phyloP scores from a whole-genome alignment of 2,113 vertebrate species.

The Sorex araneus region DNA sequence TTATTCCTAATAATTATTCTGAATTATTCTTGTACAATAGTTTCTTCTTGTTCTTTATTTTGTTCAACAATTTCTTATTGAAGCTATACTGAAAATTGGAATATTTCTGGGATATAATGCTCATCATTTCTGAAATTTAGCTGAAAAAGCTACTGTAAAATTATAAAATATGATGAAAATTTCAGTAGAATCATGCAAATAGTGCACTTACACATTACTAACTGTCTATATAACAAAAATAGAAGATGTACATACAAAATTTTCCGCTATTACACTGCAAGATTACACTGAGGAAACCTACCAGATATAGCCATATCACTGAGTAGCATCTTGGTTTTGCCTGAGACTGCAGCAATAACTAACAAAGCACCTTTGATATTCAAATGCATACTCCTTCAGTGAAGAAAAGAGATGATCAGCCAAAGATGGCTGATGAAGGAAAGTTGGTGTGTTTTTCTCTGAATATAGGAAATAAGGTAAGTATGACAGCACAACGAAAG shows the following conservation, averaged over 20 bases:
- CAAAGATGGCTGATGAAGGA: neutral
- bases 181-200: neutral
- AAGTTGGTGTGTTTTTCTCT: too few relatives aligned
- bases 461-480: neutral
- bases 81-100: neutral
- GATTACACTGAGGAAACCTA: neutral
- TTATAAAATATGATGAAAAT: neutral
- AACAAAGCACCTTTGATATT: neutral
- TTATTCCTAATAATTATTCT: neutral
- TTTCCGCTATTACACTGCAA: neutral
- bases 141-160: neutral
- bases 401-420: neutral
- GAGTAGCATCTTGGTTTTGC: neutral
- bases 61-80: constrained; percentile 19
- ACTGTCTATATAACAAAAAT: neutral
- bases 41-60: too few relatives aligned
- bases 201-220: neutral
- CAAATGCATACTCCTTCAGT: neutral
- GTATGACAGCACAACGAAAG: neutral
- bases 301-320: neutral
- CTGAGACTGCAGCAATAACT: neutral
- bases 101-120: neutral
- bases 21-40: neutral
- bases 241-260: constrained; percentile 10
- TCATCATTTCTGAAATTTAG: neutral